Evolutionary conservation across 1,140 invertebrate genomes (phyloP).

Genomic region (Tribolium madens): DNA sequence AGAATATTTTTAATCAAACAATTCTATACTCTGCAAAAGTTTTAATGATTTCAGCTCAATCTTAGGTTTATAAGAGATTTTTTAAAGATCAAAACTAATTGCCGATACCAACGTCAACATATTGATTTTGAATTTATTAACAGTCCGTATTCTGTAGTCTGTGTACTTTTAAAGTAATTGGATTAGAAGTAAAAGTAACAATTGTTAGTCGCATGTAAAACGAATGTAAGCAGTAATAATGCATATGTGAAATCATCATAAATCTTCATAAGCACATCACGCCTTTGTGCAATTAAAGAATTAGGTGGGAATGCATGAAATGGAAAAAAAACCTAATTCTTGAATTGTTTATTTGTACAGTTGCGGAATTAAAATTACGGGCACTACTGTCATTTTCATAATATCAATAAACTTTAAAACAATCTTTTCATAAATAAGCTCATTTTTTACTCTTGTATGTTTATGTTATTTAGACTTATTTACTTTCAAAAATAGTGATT

Average conservation of each 20-base stretch:
- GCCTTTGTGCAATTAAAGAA: neutral
- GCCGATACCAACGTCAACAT: neutral
- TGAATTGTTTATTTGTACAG: no score
- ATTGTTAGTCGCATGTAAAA: neutral
- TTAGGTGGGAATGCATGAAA: neutral
- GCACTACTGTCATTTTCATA: no score
- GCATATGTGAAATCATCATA: neutral
- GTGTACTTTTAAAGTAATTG: neutral
- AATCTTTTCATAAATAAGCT: no score
- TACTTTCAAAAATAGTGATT: no score
- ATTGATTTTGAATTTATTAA: slow-evolving; percentile 2
- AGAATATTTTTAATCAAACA: neutral
- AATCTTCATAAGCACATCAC: slow-evolving; percentile 14
- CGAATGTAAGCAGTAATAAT: neutral
- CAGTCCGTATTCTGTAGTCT: no score
- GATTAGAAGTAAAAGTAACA: neutral
- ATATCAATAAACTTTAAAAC: no score
- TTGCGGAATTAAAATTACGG: no score
- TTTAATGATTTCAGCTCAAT: neutral
- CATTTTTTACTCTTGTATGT: no score
- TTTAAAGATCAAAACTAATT: slow-evolving; percentile 16
- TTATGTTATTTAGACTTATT: no score
- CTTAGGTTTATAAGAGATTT: neutral
- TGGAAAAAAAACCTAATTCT: neutral
- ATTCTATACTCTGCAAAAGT: neutral